Percentiles rank a stretch among this genome's conserved stretches.
These are phyloP conservation scores for Idaea biselata DNA, from an alignment of 2,888 invertebrate species.

Conservation along the genomic window DNA sequence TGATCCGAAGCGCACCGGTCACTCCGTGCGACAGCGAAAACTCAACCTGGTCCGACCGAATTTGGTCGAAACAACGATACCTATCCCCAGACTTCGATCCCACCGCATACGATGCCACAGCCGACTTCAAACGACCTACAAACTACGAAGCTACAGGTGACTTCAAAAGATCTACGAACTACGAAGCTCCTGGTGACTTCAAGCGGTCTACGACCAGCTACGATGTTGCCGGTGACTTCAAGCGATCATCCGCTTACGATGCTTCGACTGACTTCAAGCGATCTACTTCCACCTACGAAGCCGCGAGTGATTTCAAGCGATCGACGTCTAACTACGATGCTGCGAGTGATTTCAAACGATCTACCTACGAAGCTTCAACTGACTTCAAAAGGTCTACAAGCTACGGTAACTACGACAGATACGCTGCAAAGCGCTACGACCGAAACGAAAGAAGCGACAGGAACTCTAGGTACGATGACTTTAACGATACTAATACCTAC, in stretches of 20 bases:
- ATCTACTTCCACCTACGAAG: no score
- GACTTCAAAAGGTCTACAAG: conserved; percentile 30
- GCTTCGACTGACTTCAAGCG: no score
- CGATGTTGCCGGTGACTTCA: no score
- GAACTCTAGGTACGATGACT: conserved; percentile 18
- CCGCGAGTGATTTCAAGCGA: no score
- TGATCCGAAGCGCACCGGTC: conserved; percentile 65
- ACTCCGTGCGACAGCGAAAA: conserved; percentile 72
- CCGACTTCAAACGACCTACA: conserved; percentile 29
- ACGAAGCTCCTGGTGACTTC: no score
- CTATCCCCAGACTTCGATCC: conserved; percentile 39
- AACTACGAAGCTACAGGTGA: conserved; percentile 21
- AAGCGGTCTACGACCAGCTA: no score
- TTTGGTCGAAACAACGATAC: conserved; percentile 48
- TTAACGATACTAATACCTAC: conserved; percentile 24
- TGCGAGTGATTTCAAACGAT: conserved; percentile 32
- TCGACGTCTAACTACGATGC: conserved; percentile 31
- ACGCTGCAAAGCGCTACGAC: conserved; percentile 23
- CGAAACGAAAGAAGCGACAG: conserved; percentile 24
- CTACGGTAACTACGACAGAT: conserved; percentile 20
- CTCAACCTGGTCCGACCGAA: conserved; percentile 59
- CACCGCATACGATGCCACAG: conserved; percentile 34
- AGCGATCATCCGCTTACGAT: no score
- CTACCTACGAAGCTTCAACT: conserved; percentile 34
- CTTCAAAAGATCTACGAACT: no score